Evolutionary conservation across 2,113 vertebrate genomes (phyloP).

Genomic region (Chamaea fasciata): DNA sequence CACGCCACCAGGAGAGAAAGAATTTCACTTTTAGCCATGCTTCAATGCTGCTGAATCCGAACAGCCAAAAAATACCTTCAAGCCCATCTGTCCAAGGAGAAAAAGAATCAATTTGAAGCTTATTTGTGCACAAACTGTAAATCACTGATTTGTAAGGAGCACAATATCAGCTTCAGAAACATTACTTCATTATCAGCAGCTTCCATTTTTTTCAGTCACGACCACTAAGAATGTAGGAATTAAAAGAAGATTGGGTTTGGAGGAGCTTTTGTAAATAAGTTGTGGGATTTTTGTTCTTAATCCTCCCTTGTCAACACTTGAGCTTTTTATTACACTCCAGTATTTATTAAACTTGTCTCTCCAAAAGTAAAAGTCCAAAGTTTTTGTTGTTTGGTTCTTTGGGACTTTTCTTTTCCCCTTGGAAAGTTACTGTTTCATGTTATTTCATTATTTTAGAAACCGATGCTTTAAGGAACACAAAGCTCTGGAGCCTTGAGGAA

Average conservation of each 20-base stretch:
- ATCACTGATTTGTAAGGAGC: not conserved
- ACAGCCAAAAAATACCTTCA: not conserved
- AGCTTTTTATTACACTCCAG: not conserved
- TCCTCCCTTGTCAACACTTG: not conserved
- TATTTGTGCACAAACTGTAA: constrained; percentile 2
- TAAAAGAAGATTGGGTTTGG: not conserved
- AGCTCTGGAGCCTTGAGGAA: not conserved
- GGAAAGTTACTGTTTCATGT: not conserved
- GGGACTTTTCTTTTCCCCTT: rapidly evolving
- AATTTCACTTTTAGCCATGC: not conserved
- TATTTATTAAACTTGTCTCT: not conserved
- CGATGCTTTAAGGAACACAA: not conserved
- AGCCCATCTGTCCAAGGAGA: constrained; percentile 7
- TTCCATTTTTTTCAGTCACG: not conserved
- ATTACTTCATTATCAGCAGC: not conserved
- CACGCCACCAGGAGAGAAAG: not conserved
- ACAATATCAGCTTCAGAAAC: not conserved
- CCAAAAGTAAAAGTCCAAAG: not conserved
- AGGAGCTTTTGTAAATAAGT: not conserved
- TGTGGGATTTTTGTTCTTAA: not conserved
- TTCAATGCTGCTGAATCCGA: not conserved
- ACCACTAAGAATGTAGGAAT: not conserved
- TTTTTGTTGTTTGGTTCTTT: not conserved
- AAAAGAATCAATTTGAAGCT: not conserved
- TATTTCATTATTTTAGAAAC: not conserved